Evolutionary conservation across 2,797 vertebrate genomes (phyloP).

Genomic region (Pelobates cultripes): DNA sequence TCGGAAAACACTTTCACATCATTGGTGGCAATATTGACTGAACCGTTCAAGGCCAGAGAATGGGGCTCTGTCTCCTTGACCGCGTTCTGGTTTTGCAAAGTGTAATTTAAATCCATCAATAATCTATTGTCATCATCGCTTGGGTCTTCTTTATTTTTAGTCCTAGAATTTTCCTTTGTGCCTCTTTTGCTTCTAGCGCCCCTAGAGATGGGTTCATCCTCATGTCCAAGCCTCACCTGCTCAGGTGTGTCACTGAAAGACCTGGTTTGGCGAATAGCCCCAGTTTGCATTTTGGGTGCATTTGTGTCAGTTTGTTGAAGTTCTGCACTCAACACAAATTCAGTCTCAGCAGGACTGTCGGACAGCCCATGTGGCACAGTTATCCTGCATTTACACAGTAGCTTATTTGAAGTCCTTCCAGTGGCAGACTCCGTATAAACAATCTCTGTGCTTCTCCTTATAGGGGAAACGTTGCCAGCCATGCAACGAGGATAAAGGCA

Average conservation of each 20-base stretch:
- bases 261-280: not conserved
- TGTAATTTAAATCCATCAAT: conserved; percentile 42
- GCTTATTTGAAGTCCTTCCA: conserved; percentile 17
- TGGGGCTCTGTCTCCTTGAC: conserved; percentile 39
- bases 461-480: conserved; percentile 16
- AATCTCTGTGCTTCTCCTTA: conserved; percentile 2
- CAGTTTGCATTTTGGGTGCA: not conserved
- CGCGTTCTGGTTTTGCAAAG: conserved; percentile 6
- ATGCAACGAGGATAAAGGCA: conserved; percentile 3
- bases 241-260: not conserved
- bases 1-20: conserved; percentile 61
- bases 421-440: conserved; percentile 1
- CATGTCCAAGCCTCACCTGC: not conserved
- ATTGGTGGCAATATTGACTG: conserved; percentile 54
- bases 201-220: not conserved
- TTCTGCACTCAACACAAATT: not conserved
- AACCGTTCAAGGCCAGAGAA: conserved; percentile 42
- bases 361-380: not conserved
- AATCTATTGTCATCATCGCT: conserved; percentile 28
- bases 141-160: conserved; percentile 49
- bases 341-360: not conserved
- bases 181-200: conserved; percentile 49
- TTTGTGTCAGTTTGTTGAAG: not conserved
- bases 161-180: conserved; percentile 17
- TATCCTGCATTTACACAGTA: conserved; percentile 4